phyloP scores from a whole-genome alignment of 2,113 vertebrate genomes.

The Silurus asotus region DNA sequence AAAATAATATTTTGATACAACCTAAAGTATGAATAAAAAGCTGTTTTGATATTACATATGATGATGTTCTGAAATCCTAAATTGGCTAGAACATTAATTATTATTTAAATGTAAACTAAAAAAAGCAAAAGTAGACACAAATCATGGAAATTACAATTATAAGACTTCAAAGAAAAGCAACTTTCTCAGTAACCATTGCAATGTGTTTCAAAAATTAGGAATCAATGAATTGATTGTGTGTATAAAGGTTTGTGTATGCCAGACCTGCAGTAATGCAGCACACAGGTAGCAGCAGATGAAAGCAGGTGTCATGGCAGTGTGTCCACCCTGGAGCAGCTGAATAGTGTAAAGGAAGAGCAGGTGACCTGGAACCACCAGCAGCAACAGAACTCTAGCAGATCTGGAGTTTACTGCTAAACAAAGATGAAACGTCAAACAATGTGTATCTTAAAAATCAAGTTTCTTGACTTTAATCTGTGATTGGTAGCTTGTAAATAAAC shows the following conservation, averaged over 20 bases:
- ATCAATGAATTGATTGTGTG: background rate
- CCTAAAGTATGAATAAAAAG: background rate
- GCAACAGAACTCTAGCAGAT: conserved; percentile 86
- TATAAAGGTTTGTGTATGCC: conserved; percentile 2
- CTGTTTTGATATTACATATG: too few species aligned
- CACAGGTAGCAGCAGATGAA: conserved; percentile 84
- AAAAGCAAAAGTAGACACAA: background rate
- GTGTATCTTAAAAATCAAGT: background rate
- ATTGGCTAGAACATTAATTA: background rate
- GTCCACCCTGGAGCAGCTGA: conserved; percentile 80
- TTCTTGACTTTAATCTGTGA: background rate
- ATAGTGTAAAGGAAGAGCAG: conserved; percentile 87
- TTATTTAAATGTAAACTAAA: background rate
- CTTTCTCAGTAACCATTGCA: background rate
- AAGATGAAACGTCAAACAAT: background rate
- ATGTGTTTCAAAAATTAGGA: background rate
- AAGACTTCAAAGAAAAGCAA: background rate
- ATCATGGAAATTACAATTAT: background rate
- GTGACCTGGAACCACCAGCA: conserved; percentile 88
- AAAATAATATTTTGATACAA: background rate
- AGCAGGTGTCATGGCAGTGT: conserved; percentile 67
- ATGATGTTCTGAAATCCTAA: background rate
- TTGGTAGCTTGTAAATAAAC: background rate
- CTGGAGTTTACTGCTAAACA: conserved; percentile 83
- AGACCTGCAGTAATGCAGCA: conserved; percentile 87